phyloP scores from a whole-genome alignment of 2,888 invertebrate genomes.

The Erebia ligea region DNA sequence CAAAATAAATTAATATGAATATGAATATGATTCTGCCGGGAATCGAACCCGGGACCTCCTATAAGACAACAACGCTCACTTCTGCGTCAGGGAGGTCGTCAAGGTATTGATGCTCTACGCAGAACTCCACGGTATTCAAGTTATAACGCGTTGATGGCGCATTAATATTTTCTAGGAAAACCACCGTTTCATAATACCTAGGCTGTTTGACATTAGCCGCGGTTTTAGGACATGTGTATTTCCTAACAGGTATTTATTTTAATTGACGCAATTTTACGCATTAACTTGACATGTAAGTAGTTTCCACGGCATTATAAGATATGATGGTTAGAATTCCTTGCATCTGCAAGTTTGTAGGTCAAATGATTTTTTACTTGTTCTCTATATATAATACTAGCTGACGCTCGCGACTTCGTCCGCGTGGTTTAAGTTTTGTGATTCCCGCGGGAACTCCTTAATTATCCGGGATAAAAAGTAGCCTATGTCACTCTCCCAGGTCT shows the following conservation, averaged over 20 bases:
- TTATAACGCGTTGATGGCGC: constrained; percentile 8
- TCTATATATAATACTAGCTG: no score
- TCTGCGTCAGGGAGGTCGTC: neutral
- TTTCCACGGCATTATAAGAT: constrained; percentile 4
- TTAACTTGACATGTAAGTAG: constrained; percentile 4
- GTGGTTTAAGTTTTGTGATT: no score
- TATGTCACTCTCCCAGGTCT: no score
- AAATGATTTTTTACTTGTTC: neutral
- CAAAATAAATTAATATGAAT: no score
- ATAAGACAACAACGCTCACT: no score
- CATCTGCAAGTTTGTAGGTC: neutral
- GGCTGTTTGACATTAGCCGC: constrained; percentile 25
- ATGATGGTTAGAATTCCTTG: constrained; percentile 1
- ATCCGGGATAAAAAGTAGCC: no score
- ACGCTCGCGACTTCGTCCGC: no score
- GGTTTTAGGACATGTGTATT: constrained; percentile 29
- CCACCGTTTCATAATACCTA: constrained; percentile 22
- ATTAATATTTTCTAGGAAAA: constrained; percentile 23
- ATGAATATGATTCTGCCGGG: no score
- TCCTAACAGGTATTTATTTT: constrained; percentile 28
- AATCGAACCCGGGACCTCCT: no score
- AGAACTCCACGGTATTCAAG: neutral
- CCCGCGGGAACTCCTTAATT: no score
- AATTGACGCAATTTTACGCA: constrained; percentile 36
- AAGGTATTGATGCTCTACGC: neutral